These are phyloP conservation scores for Athene noctua DNA, from an alignment of 2,113 vertebrate genomes.

Conservation along the genomic window DNA sequence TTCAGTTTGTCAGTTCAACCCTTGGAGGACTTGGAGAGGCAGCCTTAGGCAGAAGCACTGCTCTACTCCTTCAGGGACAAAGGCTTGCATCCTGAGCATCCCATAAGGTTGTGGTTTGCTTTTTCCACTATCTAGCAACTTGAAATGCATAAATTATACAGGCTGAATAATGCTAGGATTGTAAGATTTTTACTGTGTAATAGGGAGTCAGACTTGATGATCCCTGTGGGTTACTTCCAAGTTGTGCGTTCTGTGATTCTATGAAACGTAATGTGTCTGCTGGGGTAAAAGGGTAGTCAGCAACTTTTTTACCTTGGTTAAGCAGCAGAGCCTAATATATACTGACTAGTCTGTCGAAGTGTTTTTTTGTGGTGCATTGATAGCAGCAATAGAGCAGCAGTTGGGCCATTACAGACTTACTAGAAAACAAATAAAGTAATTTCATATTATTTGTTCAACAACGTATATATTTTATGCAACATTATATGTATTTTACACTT, in stretches of 20 bases:
- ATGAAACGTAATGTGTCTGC: background rate
- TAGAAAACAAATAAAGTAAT: background rate
- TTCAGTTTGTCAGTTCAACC: background rate
- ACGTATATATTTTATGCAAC: background rate
- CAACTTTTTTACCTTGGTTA: background rate
- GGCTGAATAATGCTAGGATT: background rate
- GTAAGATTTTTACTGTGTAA: background rate
- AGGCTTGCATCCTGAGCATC: background rate
- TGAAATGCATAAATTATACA: background rate
- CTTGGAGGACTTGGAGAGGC: background rate
- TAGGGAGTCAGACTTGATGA: background rate
- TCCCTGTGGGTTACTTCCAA: background rate
- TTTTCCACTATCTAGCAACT: background rate
- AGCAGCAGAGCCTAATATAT: background rate
- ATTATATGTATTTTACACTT: background rate
- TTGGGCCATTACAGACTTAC: background rate
- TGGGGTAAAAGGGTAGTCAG: background rate
- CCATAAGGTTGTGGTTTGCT: background rate
- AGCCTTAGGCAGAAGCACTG: background rate
- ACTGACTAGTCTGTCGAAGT: background rate
- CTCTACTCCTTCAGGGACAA: background rate
- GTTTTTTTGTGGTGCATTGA: rapidly evolving
- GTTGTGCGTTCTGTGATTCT: background rate
- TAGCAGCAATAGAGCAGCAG: background rate
- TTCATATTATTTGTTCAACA: background rate